Evolutionary conservation across 2,888 invertebrate species (phyloP), one percentile per base, ranked within the genome.

Genomic region (Urechis unicinctus): DNA sequence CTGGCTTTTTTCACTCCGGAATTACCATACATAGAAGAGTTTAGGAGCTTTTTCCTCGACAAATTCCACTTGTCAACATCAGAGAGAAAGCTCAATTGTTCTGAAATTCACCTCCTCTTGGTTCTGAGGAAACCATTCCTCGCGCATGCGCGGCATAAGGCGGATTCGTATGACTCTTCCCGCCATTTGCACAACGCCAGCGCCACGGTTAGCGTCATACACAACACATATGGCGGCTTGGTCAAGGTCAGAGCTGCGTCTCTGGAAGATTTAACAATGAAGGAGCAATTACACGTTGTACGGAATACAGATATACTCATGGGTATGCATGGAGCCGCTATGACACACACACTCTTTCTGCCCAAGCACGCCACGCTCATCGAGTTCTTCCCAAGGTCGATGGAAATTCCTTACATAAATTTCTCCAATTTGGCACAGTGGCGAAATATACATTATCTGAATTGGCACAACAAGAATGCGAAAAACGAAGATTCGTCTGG

Each of bases 301-400:
- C 41, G 66, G 1, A 58, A 63, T 9, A 70, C 75, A 1, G 75
- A 77, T 61, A 66, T 77, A 48, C 61, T 77, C 13, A 65, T 77
- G 1, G 77, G 77, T 1, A 75, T 77, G 73, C 77, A 77, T 43
- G 77, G 77, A 3, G 77, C 77, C 1, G 76, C 74, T 2, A 60
- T 77, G 25, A 68, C 73, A 2, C 70, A 73, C 49, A 64, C 73
- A 1, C 53, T 75, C 13, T 75, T 76, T 55, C 60, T 77, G 21
- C 72, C 73, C 0, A 56, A 61, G 17, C 66, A 68, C 46, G 66
- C 66, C 0, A 74, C 67, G 0, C 61, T 77, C 0, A 61, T 77
- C 13, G 77, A 77, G 57, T 53, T 76, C 5, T 67, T 66, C 44
- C 73, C 75, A 0, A 59, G 52, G 3, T 70, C 73, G 56, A 68